Evolutionary conservation across 1,140 invertebrate genomes (phyloP), one percentile per base, ranked within the genome.

Genomic region (Nilaparvata lugens): DNA sequence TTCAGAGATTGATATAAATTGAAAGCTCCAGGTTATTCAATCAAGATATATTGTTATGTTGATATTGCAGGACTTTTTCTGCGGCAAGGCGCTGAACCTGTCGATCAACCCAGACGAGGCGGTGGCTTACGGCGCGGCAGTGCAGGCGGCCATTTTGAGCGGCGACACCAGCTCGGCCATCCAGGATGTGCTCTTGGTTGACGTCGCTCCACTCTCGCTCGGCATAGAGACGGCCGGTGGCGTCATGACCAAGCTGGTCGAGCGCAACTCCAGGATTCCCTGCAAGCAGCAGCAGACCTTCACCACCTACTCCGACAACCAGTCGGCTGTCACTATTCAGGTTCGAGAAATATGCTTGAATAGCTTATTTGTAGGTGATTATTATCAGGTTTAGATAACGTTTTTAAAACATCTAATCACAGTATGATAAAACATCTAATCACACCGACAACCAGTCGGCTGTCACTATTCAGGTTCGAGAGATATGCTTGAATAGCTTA

Each of bases 31-130:
- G n/a, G n/a, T n/a, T n/a, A n/a, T n/a, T n/a, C n/a, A n/a, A n/a
- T n/a, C n/a, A n/a, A n/a, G n/a, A n/a, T n/a, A n/a, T n/a, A n/a
- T n/a, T n/a, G n/a, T n/a, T n/a, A n/a, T n/a, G n/a, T n/a, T 35
- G 1, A 35, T 35, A 11, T 66, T 83, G 11, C 74, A 81, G 65
- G 78, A 82, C 60, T 83, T 81, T 69, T 83, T 84, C 68, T 74
- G 76, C 31, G 84, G 83, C 18, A 85, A 85, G 72, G 69, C 76
- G 14, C 67, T 86, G 14, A 85, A 85, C 66, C 77, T 88, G 23
- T 86, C 83, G 9, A 89, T 88, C 35, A 88, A 88, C 68, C 89
- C 89, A 4, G 89, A 92, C 68, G 89, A 92, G 71, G 84, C 83
- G 2, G 83, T 86, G 3, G 84, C 84, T 4, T 86, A 85, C 64